Evolutionary conservation across 2,797 vertebrate genomes (phyloP).

Genomic region (Gymnocypris eckloni): DNA sequence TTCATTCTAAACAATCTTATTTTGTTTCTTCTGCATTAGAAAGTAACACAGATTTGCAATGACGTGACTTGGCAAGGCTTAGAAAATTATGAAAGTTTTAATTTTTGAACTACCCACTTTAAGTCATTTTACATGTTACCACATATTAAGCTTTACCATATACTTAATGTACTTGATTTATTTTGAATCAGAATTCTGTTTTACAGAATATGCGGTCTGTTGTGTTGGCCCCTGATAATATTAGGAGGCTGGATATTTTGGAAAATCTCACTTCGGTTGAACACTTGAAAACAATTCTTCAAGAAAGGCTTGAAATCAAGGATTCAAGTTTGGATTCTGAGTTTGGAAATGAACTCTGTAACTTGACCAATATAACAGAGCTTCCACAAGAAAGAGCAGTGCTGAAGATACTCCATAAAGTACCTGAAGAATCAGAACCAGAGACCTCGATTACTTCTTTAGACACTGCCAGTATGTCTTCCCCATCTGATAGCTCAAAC

Average conservation of each 20-base stretch:
- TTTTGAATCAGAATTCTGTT: background rate
- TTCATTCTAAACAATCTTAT: too few relatives aligned
- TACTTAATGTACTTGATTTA: background rate
- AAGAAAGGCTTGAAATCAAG: constrained; percentile 18
- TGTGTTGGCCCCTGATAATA: constrained; percentile 29
- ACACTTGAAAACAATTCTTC: constrained; percentile 17
- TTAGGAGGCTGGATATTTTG: constrained; percentile 25
- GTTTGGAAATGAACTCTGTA: constrained; percentile 34
- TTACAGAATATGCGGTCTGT: constrained; percentile 36
- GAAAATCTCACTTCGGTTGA: constrained; percentile 22
- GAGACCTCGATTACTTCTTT: background rate
- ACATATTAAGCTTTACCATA: too few relatives aligned
- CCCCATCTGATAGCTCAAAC: constrained; percentile 5
- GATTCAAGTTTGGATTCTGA: constrained; percentile 31
- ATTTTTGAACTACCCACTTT: background rate
- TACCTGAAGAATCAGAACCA: too few relatives aligned
- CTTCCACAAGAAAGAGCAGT: too few relatives aligned
- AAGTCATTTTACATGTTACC: too few relatives aligned
- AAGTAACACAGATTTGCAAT: too few relatives aligned
- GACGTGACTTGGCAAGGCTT: too few relatives aligned
- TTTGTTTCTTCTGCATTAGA: too few relatives aligned
- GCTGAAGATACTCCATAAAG: background rate
- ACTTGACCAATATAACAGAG: constrained; percentile 21
- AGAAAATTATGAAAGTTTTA: background rate
- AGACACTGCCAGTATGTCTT: constrained; percentile 2